Conservation (phyloP, 1,140 invertebrate genomes). For the Papilio xuthus region DNA sequence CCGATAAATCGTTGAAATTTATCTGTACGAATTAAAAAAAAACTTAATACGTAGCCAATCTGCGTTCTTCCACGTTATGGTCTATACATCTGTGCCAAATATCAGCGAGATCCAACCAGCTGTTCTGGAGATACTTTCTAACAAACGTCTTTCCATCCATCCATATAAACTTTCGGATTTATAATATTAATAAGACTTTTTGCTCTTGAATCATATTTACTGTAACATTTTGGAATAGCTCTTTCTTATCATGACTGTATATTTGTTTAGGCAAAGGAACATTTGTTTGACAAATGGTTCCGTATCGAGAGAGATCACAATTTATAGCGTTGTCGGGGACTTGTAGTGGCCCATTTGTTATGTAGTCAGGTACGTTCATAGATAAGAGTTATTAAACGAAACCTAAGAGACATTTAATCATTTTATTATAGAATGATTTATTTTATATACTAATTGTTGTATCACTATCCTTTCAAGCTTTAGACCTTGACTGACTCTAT, state of each 20-base stretch:
- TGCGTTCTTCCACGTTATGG: too few relatives aligned
- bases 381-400: constrained; percentile 20
- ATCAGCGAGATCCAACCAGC: too few relatives aligned
- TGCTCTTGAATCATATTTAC: neutral
- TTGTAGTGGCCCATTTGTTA: constrained; percentile 30
- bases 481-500: too few relatives aligned
- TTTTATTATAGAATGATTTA: neutral
- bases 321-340: constrained; percentile 31
- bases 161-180: too few relatives aligned
- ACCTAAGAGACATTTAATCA: neutral
- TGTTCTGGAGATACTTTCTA: too few relatives aligned
- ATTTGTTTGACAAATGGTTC: constrained; percentile 34
- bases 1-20: too few relatives aligned
- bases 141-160: too few relatives aligned
- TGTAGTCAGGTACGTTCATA: constrained; percentile 29
- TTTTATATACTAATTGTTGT: neutral
- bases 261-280: constrained; percentile 28
- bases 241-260: neutral
- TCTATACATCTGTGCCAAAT: too few relatives aligned
- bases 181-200: too few relatives aligned
- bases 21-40: too few relatives aligned
- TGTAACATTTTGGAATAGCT: constrained; percentile 1
- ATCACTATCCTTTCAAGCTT: neutral
- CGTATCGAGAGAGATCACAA: constrained; percentile 34
- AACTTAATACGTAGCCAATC: too few relatives aligned